phyloP scores from a whole-genome alignment of 1,140 invertebrate species.

The Neuroterus valhalla region DNA sequence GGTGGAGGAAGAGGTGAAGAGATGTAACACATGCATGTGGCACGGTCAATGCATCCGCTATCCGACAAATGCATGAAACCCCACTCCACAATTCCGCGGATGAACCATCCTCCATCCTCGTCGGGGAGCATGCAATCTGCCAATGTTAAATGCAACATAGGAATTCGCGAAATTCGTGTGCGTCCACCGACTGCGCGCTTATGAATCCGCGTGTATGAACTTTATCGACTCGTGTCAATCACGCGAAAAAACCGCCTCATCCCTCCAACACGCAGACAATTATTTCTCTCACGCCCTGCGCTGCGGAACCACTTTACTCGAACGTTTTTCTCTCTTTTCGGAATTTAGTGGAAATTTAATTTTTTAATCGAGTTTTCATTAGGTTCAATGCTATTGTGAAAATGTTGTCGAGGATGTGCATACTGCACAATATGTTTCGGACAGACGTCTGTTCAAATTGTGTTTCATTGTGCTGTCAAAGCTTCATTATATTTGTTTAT shows the following conservation, averaged over 20 bases:
- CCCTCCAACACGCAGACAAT: conserved; percentile 38
- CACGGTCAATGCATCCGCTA: conserved; percentile 70
- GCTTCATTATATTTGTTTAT: too few relatives aligned
- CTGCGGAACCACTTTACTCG: conserved; percentile 22
- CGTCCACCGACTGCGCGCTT: conserved; percentile 51
- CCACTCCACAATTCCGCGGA: conserved; percentile 33
- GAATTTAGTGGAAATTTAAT: not conserved
- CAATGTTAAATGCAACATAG: conserved; percentile 70
- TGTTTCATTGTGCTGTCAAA: too few relatives aligned
- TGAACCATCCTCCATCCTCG: conserved; percentile 44
- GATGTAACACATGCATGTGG: conserved; percentile 73
- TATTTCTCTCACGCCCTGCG: conserved; percentile 33
- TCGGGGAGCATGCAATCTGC: conserved; percentile 58
- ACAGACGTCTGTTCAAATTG: too few relatives aligned
- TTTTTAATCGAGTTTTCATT: not conserved
- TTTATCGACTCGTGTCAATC: conserved; percentile 73
- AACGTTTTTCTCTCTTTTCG: not conserved
- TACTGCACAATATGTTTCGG: too few relatives aligned
- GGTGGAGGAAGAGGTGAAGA: conserved; percentile 42
- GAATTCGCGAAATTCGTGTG: conserved; percentile 48
- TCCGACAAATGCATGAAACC: conserved; percentile 66
- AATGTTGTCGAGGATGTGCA: not conserved
- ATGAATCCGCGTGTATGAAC: conserved; percentile 63
- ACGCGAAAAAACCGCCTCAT: conserved; percentile 51
- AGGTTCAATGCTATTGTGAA: not conserved